Conservation (phyloP, 1,140 invertebrate genomes). For the Leptinotarsa lineolata region DNA sequence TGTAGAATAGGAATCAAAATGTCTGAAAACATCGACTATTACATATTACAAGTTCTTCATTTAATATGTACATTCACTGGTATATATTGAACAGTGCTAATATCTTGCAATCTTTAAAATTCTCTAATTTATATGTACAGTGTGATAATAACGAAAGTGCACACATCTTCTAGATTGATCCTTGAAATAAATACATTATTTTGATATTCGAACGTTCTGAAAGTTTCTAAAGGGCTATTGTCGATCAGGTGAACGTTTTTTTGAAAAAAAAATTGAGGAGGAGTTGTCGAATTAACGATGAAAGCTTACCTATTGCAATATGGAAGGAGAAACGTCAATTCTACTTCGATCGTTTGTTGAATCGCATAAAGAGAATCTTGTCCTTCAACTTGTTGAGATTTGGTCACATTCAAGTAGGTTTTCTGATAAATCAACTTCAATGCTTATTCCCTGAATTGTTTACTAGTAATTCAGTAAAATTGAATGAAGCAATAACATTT, state of each 20-base stretch:
- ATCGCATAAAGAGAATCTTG: no score
- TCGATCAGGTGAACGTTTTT: not conserved
- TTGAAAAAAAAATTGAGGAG: not conserved
- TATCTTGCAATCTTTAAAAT: not conserved
- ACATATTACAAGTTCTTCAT: not conserved
- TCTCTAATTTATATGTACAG: not conserved
- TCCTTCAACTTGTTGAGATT: no score
- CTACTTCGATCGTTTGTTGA: no score
- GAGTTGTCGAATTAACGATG: no score
- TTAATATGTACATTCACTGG: conserved; percentile 7
- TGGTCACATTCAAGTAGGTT: no score
- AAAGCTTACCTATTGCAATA: no score
- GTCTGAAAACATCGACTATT: not conserved
- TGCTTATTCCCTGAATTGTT: no score
- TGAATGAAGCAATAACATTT: no score
- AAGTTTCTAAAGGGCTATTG: not conserved
- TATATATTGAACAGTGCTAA: conserved; percentile 3
- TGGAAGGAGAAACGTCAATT: no score
- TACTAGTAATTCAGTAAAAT: no score
- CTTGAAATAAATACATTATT: not conserved
- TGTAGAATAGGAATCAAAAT: not conserved
- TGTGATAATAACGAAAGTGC: conserved; percentile 20
- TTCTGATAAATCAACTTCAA: no score
- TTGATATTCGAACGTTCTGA: conserved; percentile 9
- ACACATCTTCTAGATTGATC: conserved; percentile 7